A percentile compares a stretch with the other conserved stretches of the same genome.
phyloP scores from a whole-genome alignment of 2,797 vertebrate genomes.

The Melanotaenia pygmaea region DNA sequence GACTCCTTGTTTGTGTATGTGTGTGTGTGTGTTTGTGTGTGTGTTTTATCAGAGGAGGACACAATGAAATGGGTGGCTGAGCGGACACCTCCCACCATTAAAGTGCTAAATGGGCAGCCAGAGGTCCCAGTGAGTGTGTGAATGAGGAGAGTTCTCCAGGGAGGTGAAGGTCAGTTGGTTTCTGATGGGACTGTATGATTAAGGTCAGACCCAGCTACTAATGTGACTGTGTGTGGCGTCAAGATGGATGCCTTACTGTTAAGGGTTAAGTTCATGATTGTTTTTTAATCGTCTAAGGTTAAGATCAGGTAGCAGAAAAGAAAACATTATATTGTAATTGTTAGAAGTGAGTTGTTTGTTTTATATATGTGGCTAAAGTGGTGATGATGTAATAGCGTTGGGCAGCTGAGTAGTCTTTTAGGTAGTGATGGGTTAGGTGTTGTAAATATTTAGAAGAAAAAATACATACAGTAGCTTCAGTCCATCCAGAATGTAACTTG shows the following conservation, averaged over 20 bases:
- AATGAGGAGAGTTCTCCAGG: slow-evolving; percentile 79
- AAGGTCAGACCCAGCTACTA: slow-evolving; percentile 77
- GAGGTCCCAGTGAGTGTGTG: slow-evolving; percentile 75
- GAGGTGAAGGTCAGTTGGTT: slow-evolving; percentile 79
- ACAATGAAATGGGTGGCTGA: slow-evolving; percentile 85
- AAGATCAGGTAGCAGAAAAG: slow-evolving; percentile 54
- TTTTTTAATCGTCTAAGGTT: slow-evolving; percentile 62
- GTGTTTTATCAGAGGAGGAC: slow-evolving; percentile 39
- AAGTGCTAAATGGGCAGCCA: slow-evolving; percentile 79
- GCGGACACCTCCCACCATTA: slow-evolving; percentile 78
- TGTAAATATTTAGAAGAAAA: neutral
- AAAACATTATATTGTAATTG: slow-evolving; percentile 44
- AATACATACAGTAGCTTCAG: too few species aligned
- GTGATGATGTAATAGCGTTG: neutral
- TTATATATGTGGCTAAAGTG: neutral
- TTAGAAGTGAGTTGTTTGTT: slow-evolving; percentile 8
- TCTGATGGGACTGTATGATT: slow-evolving; percentile 84
- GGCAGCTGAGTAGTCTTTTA: neutral
- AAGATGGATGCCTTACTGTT: slow-evolving; percentile 59
- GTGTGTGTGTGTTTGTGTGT: slow-evolving; percentile 16
- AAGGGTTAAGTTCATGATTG: slow-evolving; percentile 69
- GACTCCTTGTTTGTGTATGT: slow-evolving; percentile 7
- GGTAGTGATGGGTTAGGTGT: neutral
- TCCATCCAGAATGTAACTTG: neutral
- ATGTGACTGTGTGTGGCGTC: slow-evolving; percentile 66